Conservation (phyloP, 2,888 invertebrate genomes). For the Sarcophaga carnaria region DNA sequence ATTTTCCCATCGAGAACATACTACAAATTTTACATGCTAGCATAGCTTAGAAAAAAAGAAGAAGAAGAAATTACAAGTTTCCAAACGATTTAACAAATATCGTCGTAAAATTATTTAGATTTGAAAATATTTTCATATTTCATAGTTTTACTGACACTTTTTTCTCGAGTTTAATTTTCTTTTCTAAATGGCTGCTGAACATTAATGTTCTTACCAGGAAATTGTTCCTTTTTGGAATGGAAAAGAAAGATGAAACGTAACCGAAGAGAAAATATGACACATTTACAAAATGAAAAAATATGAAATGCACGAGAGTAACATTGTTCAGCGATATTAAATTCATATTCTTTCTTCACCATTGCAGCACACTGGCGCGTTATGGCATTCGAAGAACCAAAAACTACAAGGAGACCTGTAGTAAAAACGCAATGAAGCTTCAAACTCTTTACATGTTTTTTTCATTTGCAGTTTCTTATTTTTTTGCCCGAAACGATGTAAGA, state of each 20-base stretch:
- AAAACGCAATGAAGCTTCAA: conserved; percentile 34
- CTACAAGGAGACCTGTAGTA: not conserved
- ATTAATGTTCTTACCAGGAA: conserved; percentile 14
- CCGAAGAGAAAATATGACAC: conserved; percentile 25
- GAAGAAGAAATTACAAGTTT: not conserved
- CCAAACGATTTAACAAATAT: not conserved
- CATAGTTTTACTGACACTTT: not conserved
- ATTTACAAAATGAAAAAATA: conserved; percentile 13
- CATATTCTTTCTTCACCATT: not conserved
- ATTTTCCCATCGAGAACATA: too few species aligned
- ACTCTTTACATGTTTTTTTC: conserved; percentile 6
- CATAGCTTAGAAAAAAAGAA: not conserved
- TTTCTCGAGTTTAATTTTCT: not conserved
- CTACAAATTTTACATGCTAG: too few species aligned
- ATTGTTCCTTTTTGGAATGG: not conserved
- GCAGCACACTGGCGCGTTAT: not conserved
- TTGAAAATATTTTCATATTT: not conserved
- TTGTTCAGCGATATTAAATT: conserved; percentile 35
- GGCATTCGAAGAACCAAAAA: not conserved
- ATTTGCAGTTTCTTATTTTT: conserved; percentile 29
- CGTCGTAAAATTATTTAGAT: not conserved
- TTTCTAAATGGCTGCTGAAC: conserved; percentile 1
- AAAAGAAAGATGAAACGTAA: not conserved
- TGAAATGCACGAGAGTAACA: not conserved
- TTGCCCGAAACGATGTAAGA: conserved; percentile 23